Conservation (phyloP, 2,113 vertebrate genomes). For the Scortum barcoo region DNA sequence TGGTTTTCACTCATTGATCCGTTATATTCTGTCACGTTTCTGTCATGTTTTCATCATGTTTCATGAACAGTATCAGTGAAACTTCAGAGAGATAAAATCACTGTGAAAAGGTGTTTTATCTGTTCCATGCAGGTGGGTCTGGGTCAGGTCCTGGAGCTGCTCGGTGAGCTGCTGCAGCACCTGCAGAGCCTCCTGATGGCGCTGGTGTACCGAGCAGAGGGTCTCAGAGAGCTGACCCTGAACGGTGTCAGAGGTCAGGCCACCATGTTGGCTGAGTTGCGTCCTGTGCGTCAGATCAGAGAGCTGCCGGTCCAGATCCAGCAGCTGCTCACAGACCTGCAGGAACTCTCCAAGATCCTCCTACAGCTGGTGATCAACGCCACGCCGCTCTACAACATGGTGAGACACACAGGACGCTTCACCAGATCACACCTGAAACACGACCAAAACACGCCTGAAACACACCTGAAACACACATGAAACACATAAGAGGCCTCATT, state of each 20-base stretch:
- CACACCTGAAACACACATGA: not conserved
- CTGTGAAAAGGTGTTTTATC: too few relatives aligned
- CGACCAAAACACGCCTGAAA: not conserved
- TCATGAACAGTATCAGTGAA: too few relatives aligned
- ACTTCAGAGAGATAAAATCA: too few relatives aligned
- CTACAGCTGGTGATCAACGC: conserved; percentile 82
- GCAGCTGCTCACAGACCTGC: conserved; percentile 64
- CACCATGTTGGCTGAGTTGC: conserved; percentile 46
- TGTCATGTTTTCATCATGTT: too few relatives aligned
- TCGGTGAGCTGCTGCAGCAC: conserved; percentile 55
- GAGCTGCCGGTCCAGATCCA: conserved; percentile 67
- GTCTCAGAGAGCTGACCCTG: conserved; percentile 46
- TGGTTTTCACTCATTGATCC: too few relatives aligned
- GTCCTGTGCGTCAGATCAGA: conserved; percentile 53
- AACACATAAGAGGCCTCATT: too few relatives aligned
- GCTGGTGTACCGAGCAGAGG: conserved; percentile 60
- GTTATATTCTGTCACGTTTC: not conserved
- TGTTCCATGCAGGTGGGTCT: conserved; percentile 71
- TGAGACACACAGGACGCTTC: conserved; percentile 32
- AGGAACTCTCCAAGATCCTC: conserved; percentile 74
- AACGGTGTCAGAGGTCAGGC: conserved; percentile 35
- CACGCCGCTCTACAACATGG: conserved; percentile 81
- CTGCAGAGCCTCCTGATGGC: conserved; percentile 66
- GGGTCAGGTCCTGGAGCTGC: conserved; percentile 52
- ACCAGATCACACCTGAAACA: not conserved